Base-by-base conservation (phyloP, 2,888 invertebrate species). In the Helleia helle region DNA sequence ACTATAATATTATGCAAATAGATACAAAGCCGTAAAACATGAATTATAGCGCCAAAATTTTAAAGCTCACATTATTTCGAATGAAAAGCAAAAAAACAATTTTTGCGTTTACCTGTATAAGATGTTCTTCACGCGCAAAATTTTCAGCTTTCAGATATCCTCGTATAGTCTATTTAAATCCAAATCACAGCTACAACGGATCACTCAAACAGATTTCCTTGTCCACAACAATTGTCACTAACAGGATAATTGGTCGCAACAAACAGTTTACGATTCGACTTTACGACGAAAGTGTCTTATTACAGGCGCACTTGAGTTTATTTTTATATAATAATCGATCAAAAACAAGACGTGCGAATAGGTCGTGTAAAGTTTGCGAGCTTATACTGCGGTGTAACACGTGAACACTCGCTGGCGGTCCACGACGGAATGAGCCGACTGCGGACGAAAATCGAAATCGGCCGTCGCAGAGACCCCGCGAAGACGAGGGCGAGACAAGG, bases 291-390 rank as follows among this genome's bases (percentile, higher is more conserved):
- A 8, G 7, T 38, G 28, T 27, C n/a, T 22, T 12, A 22, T n/a
- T 8, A 7, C 12, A 11, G 24, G 31, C 7, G n/a, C 9, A 29
- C 29, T 29, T 3, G 17, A 28, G 30, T 31, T 11, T 25, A 31
- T 30, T 30, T 39, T 24, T n/a, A n/a, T n/a, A n/a, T n/a, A n/a
- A n/a, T n/a, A n/a, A n/a, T n/a, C 24, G 24, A 29, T 29, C 14
- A 12, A 25, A 58, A 50, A 22, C 22, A 6, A 22, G 22, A 3
- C 22, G 22, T 59, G 49, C 55, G 50, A 53, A 48, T 51, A 46
- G 34, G 51, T 75, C 81, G 83, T 60, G 70, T 77, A 81, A 84
- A 84, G 83, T 84, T 84, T 84, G 69, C 49, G 49, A 47, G 43
- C 40, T 44, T 44, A 46, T 43, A 34, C 36, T 36, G 45, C 30